Conservation (phyloP, 2,888 invertebrate genomes). For the Hyalella azteca region DNA sequence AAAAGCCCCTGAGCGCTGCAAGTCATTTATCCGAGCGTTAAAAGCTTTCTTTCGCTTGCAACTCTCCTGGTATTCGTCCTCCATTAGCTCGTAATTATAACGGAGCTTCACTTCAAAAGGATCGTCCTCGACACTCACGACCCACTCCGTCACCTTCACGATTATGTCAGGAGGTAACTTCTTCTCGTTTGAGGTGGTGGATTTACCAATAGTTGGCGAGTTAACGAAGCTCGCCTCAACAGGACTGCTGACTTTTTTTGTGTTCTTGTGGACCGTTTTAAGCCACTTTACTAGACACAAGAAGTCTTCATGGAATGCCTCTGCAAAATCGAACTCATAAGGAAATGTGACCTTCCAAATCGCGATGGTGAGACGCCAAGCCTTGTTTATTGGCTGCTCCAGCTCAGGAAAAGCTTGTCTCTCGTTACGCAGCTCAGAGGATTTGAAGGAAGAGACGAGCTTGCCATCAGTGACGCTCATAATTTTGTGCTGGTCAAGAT, state of each 20-base stretch:
- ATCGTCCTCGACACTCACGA: conserved; percentile 82
- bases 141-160: conserved; percentile 72
- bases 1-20: conserved; percentile 71
- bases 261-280: conserved; percentile 65
- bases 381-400: conserved; percentile 48
- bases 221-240: background rate
- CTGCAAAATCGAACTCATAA: conserved; percentile 84
- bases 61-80: conserved; percentile 94
- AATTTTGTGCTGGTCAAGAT: conserved; percentile 51
- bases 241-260: background rate
- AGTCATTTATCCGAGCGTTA: conserved; percentile 79
- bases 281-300: conserved; percentile 94
- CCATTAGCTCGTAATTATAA: conserved; percentile 92
- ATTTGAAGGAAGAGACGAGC: conserved; percentile 48
- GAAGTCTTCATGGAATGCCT: conserved; percentile 85
- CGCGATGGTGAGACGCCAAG: conserved; percentile 51
- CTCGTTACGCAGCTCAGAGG: conserved; percentile 50
- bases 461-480: conserved; percentile 46
- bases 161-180: conserved; percentile 83
- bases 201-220: background rate
- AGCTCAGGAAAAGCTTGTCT: conserved; percentile 51
- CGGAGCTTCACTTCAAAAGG: conserved; percentile 96
- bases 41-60: conserved; percentile 86
- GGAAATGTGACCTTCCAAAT: conserved; percentile 70
- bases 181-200: too few species aligned